Evolutionary conservation across 2,797 vertebrate genomes (phyloP).

Genomic region (Phalanger gymnotis): DNA sequence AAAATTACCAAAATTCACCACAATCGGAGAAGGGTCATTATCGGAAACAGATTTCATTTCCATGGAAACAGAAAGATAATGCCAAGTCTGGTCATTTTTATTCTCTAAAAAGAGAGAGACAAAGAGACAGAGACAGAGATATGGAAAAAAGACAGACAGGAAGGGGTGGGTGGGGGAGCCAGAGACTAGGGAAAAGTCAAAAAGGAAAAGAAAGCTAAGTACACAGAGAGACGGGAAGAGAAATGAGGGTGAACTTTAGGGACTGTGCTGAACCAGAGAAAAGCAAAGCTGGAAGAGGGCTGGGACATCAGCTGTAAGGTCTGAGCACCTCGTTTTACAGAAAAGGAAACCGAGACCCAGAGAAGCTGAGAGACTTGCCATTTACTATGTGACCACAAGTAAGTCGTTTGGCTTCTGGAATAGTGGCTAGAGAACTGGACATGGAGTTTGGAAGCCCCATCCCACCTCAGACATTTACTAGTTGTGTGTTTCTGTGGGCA

Average conservation of each 20-base stretch:
- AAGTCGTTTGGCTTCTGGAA: background rate
- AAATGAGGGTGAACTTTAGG: background rate
- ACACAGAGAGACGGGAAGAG: background rate
- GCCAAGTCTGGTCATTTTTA: conserved; percentile 74
- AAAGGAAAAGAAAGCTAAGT: background rate
- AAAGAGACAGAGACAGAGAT: conserved; percentile 30
- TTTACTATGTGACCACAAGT: background rate
- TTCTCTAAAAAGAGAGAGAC: conserved; percentile 53
- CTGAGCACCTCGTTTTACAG: background rate
- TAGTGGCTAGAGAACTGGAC: background rate
- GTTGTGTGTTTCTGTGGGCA: background rate
- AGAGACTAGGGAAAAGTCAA: background rate
- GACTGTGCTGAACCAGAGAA: background rate
- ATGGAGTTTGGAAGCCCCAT: background rate
- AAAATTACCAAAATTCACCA: conserved; percentile 82
- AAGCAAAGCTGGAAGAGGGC: background rate
- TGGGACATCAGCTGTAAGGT: background rate
- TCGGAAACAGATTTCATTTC: conserved; percentile 84
- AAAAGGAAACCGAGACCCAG: background rate
- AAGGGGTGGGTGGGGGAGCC: conserved; percentile 4
- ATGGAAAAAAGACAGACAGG: conserved; percentile 42
- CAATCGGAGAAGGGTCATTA: conserved; percentile 81
- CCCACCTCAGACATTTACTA: background rate
- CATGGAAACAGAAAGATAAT: conserved; percentile 85
- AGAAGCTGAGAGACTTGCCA: background rate